phyloP scores from a whole-genome alignment of 2,797 vertebrate species.

The Hephaestus fuliginosus region DNA sequence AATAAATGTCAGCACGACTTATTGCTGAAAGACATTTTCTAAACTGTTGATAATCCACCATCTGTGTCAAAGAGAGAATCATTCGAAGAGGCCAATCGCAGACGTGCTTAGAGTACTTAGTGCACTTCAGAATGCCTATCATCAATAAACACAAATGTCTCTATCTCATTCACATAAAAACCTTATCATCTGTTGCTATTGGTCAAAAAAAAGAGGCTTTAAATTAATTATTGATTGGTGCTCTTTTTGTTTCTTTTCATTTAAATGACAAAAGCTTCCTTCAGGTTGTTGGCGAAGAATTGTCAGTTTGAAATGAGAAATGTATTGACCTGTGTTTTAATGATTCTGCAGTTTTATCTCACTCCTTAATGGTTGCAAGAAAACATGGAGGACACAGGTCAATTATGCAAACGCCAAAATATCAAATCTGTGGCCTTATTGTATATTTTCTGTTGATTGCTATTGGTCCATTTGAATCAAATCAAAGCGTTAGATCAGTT shows the following conservation, averaged over 20 bases:
- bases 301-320: slow-evolving; percentile 76
- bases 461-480: slow-evolving; percentile 40
- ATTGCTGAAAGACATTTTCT: slow-evolving; percentile 81
- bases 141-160: slow-evolving; percentile 78
- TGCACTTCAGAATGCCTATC: slow-evolving; percentile 64
- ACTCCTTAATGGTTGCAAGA: slow-evolving; percentile 48
- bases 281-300: slow-evolving; percentile 70
- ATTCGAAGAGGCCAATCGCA: slow-evolving; percentile 68
- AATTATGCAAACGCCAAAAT: slow-evolving; percentile 48
- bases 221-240: slow-evolving; percentile 82
- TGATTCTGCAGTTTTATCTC: slow-evolving; percentile 66
- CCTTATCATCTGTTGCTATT: slow-evolving; percentile 65
- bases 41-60: slow-evolving; percentile 85
- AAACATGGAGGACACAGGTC: slow-evolving; percentile 45
- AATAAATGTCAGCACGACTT: slow-evolving; percentile 82
- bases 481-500: slow-evolving; percentile 13
- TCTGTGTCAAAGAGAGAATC: slow-evolving; percentile 81
- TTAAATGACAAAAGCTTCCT: slow-evolving; percentile 74
- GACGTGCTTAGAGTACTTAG: slow-evolving; percentile 64
- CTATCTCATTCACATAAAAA: slow-evolving; percentile 69
- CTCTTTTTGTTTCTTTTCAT: slow-evolving; percentile 69
- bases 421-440: slow-evolving; percentile 45
- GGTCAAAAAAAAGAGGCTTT: slow-evolving; percentile 67
- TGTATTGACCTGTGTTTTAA: slow-evolving; percentile 80
- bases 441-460: slow-evolving; percentile 49